Base-by-base conservation (phyloP, 2,113 vertebrate species). In the Perccottus glenii region DNA sequence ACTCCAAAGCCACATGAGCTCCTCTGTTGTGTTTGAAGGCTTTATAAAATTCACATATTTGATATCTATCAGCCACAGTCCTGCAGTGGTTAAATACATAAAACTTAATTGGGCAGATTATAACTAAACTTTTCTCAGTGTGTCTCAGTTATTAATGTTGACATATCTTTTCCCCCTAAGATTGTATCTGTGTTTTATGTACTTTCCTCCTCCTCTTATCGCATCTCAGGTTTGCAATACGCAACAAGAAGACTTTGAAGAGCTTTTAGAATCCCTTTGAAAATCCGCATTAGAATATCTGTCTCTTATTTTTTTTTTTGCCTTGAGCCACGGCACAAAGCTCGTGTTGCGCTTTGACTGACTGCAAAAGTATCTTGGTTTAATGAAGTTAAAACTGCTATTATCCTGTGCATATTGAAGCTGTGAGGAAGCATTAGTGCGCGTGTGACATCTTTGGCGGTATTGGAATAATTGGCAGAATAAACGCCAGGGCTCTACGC, bases 381-480 rank as follows among this genome's bases (percentile, higher is more conserved):
- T 77, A 81, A 69, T 85, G 62, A 84, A 82, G 72, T 81, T 64
- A 80, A 76, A 77, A 77, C 58, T 62, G 69, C 62, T 43, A 73
- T 82, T 67, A 80, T 77, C 66, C 27, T 67, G 33, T 7, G 15
- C 52, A 64, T 47, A 67, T 64, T 62, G 57, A 68, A 48, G 53
- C 60, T 43, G 48, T 48, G 72, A 81, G 59, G 40, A 55, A 2
- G 46, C 52, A 64, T 71, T 62, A 66, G 48, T 7, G 60, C 5
- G 59, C 60, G 44, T 57, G 64, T 76, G 70, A 84, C 64, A 58
- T 68, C 42, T 58, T 32, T 36, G 6, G n/a, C 60, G 43, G 57
- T 77, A 73, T 49, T 70, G 73, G 64, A 68, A 79, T 88, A 86
- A 88, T 87, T 90, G 85, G 83, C 73, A 61, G 70, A 87, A 83